These are phyloP conservation scores for Hylyphantes graminicola DNA, from an alignment of 1,140 invertebrate genomes.

Conservation along the genomic window DNA sequence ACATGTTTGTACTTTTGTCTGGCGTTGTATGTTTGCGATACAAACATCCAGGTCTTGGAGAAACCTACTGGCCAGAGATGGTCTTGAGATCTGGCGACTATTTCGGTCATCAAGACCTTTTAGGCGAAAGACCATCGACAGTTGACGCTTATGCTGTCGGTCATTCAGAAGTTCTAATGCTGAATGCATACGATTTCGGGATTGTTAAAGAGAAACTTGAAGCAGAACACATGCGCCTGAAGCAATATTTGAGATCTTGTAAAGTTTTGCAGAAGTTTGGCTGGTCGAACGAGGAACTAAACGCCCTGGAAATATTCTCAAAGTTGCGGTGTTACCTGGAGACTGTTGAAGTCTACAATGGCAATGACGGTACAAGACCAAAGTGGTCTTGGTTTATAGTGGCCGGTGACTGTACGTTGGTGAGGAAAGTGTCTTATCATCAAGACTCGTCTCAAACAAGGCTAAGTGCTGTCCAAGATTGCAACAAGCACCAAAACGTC, in stretches of 20 bases:
- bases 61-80: constrained; percentile 27
- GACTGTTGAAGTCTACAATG: constrained; percentile 10
- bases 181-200: constrained; percentile 11
- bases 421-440: background rate
- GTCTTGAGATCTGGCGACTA: constrained; percentile 12
- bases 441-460: background rate
- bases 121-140: background rate
- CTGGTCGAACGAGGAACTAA: constrained; percentile 12
- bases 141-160: constrained; percentile 18
- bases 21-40: constrained; percentile 24
- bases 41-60: background rate
- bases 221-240: background rate
- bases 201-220: background rate
- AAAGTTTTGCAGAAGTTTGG: constrained; percentile 1
- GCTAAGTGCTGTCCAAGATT: background rate
- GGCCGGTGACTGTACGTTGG: constrained; percentile 23
- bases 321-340: background rate
- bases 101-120: constrained; percentile 32
- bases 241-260: background rate
- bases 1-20: constrained; percentile 29
- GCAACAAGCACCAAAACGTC: background rate
- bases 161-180: constrained; percentile 18
- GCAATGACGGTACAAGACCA: background rate
- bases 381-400: constrained; percentile 25
- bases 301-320: constrained; percentile 9